Evolutionary conservation across 2,888 invertebrate genomes (phyloP), one percentile per base, ranked within the genome.

Genomic region (Polia nebulosa): DNA sequence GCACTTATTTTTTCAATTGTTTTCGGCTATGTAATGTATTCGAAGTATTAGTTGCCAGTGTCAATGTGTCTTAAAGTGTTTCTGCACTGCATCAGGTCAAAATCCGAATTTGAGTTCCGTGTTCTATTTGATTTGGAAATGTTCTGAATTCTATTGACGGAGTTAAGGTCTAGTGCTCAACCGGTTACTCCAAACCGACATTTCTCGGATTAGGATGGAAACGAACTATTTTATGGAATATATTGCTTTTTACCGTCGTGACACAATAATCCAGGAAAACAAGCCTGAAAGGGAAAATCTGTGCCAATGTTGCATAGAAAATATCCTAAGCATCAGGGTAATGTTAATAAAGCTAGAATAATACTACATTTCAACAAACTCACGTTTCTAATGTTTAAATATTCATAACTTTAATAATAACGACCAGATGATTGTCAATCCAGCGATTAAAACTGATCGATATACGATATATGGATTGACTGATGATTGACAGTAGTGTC

Each of bases 281-380:
- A 75, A 60, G 67, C 71, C 70, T 68, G 69, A 80, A 67, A 36
- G 75, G 78, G 71, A 39, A 75, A 73, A 83, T 84, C 85, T 87
- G 90, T 89, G 90, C 90, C 89, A 90, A 91, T 67, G 74, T 72
- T 65, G 89, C 88, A 89, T 83, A 84, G 86, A 88, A 87, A 84
- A 87, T 90, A 91, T 92, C 89, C 90, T 91, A 83, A 87, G 76
- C 81, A 86, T 88, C 94, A 94, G 93, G 94, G 94, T 94, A 91
- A 89, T 63, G 74, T 78, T 82, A 80, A 65, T 76, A 75, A 78
- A 73, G 17, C 67, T 83, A 78, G 69, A 78, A 65, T 79, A 81
- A 76, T 73, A 76, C 57, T 76, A 74, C 72, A 77, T 80, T 83
- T 78, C 74, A 80, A 70, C 58, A 63, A 79, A 70, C 17, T 68